These are phyloP conservation scores for Drosophila nannoptera DNA, from an alignment of 1,140 invertebrate species.

Conservation along the genomic window DNA sequence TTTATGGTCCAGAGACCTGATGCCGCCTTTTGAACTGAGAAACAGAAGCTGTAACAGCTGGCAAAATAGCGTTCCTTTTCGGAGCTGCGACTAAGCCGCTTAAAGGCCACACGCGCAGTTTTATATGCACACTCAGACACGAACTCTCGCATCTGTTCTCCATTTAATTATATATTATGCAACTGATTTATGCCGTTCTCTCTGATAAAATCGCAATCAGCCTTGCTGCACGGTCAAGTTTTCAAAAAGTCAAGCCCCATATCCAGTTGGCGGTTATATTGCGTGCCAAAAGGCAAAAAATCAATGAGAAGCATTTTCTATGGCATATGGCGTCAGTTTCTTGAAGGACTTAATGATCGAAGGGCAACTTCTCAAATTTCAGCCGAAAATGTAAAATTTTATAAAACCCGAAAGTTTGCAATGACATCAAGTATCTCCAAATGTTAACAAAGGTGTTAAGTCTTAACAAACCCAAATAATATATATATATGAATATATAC, in stretches of 20 bases:
- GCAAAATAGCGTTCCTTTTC: constrained; percentile 14
- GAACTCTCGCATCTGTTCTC: neutral
- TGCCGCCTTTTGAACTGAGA: constrained; percentile 10
- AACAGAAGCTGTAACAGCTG: constrained; percentile 12
- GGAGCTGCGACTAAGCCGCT: constrained; percentile 40
- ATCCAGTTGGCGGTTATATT: neutral
- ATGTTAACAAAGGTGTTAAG: too few relatives aligned
- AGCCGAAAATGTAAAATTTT: neutral
- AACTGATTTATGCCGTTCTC: neutral
- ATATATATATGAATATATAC: neutral
- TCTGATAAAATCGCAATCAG: constrained; percentile 15
- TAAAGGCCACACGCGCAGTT: constrained; percentile 28
- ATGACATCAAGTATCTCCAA: neutral
- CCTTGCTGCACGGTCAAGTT: neutral
- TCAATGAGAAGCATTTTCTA: constrained; percentile 21
- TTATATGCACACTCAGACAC: neutral
- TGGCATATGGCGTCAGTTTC: too few relatives aligned
- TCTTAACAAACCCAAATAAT: too few relatives aligned
- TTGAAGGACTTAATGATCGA: too few relatives aligned
- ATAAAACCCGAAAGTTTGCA: too few relatives aligned
- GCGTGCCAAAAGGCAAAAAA: constrained; percentile 8
- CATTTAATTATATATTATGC: constrained; percentile 3
- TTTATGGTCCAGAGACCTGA: neutral
- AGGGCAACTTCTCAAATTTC: neutral
- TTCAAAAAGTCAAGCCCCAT: neutral